Evolutionary conservation across 2,113 vertebrate genomes (phyloP).

Genomic region (Etheostoma spectabile): DNA sequence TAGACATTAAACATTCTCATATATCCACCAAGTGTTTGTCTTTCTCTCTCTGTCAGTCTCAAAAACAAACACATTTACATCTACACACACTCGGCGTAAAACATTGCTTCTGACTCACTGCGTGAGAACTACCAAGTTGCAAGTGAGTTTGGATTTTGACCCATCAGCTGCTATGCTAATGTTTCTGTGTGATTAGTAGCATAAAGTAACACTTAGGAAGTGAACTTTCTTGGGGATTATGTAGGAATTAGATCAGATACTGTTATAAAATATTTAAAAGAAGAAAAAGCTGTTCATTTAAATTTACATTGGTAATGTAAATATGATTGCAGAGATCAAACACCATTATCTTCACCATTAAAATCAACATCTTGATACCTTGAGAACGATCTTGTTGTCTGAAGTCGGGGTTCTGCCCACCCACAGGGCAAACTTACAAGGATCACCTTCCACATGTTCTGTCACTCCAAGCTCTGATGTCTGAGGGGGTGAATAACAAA

Average conservation of each 20-base stretch:
- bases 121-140: slow-evolving; percentile 29
- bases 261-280: background rate
- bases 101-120: slow-evolving; percentile 55
- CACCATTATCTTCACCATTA: background rate
- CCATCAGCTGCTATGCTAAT: slow-evolving; percentile 56
- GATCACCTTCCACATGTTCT: slow-evolving; percentile 97
- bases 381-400: slow-evolving; percentile 99
- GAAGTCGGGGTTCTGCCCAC: slow-evolving; percentile 97
- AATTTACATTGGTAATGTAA: too few species aligned
- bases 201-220: slow-evolving; percentile 55
- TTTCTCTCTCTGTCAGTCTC: slow-evolving; percentile 1
- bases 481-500: slow-evolving; percentile 74
- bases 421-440: slow-evolving; percentile 98
- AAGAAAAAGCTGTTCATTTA: background rate
- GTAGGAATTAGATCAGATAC: background rate
- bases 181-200: slow-evolving; percentile 47
- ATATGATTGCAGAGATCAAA: background rate
- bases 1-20: slow-evolving; percentile 17
- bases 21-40: background rate
- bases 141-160: slow-evolving; percentile 47
- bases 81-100: slow-evolving; percentile 32
- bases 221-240: slow-evolving; percentile 48
- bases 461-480: slow-evolving; percentile 98
- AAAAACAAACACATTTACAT: slow-evolving; percentile 13
- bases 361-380: slow-evolving; percentile 83